phyloP scores from a whole-genome alignment of 2,113 vertebrate genomes.

The Helogale parvula region DNA sequence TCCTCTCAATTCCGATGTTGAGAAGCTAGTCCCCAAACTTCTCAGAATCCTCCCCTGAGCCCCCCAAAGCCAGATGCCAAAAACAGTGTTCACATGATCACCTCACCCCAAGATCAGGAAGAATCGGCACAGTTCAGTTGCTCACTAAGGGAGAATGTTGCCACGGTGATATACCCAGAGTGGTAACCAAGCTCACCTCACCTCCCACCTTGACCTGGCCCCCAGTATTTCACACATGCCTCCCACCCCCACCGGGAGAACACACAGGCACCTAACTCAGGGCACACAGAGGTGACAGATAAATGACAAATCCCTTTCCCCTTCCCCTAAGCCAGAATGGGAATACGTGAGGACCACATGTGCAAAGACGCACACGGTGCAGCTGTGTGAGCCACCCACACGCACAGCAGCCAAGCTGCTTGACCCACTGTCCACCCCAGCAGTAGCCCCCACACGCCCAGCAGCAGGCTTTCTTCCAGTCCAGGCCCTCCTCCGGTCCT shows the following conservation, averaged over 20 bases:
- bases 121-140: background rate
- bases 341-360: background rate
- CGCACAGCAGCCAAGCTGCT: background rate
- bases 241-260: background rate
- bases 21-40: background rate
- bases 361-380: background rate
- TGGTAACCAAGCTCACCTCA: background rate
- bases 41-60: background rate
- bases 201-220: background rate
- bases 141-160: slow-evolving; percentile 20
- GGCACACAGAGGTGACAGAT: background rate
- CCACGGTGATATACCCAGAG: background rate
- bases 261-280: background rate
- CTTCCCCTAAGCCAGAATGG: background rate
- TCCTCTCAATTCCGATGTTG: background rate
- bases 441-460: background rate
- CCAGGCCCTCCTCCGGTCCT: no score
- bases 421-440: no score
- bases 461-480: background rate
- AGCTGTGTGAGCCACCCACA: background rate
- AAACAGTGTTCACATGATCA: background rate
- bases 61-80: background rate
- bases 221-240: background rate
- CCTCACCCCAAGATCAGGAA: slow-evolving; percentile 30
- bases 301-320: background rate